Base-by-base conservation (phyloP, 2,113 vertebrate genomes). In the Nyctibius bracteatus region DNA sequence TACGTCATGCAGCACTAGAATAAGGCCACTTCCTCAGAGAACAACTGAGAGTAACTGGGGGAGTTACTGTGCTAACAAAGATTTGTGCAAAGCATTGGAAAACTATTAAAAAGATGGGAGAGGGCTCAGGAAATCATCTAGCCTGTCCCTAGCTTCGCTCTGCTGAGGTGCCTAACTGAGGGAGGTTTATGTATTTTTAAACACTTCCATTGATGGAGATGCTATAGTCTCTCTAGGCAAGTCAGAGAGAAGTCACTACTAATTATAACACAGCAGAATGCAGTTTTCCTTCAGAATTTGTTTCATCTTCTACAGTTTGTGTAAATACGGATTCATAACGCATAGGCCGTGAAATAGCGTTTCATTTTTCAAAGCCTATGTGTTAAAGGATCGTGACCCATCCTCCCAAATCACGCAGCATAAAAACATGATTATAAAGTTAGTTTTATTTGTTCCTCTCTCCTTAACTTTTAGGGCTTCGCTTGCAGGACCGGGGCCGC, bases 131-230 rank as follows among this genome's bases (percentile, higher is more conserved):
- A 93, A 80, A 57, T 62, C n/a, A 81, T 10, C 20, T 18, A 49
- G 31, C 18, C 35, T 43, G 51, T 39, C 30, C 59, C 28, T 7
- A 31, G 44, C 44, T 44, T 37, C 39, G 3, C 12, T 79, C 49
- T 21, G 28, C 41, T 65, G 63, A 72, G 78, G 52, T 37, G 37
- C 58, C 52, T 47, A 33, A 16, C 37, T 2, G 39, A n/a, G 23
- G 33, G 28, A 92, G 19, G 23, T 92, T 92, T 82, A 68, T 61
- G 47, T 52, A 59, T 79, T 95, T 94, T 88, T 78, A 74, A 94
- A 59, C 35, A 43, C 68, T 74, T 75, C 71, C 25, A 65, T 17
- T 28, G 91, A 74, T 63, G 68, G 73, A 84, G 57, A 66, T 66
- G 51, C 67, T 37, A 10, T 14, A 18, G 27, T 21, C 22, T 77